Base-by-base conservation (phyloP, 2,888 invertebrate species). In the Pollenia angustigena region DNA sequence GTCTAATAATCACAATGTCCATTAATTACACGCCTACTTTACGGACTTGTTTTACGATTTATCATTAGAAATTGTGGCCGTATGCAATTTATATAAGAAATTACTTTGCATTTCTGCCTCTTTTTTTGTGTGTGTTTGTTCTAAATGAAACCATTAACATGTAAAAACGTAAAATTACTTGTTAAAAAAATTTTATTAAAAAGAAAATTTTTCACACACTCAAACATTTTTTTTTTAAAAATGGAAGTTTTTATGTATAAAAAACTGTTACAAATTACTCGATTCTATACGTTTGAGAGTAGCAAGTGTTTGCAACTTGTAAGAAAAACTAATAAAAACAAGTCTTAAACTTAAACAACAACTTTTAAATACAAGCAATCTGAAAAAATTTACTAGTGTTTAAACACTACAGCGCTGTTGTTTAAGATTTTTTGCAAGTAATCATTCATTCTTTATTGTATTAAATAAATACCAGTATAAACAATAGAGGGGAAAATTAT, bases 321-420 rank as follows among this genome's bases (percentile, higher is more conserved):
- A 44, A 16, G 60, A 44, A 16, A 40, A 42, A 79, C 40, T 23
- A n/a, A 23, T 66, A 44, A 69, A 85, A 81, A 75, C 81, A 56
- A 68, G 85, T 81, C 76, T 76, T 44, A 50, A 71, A 50, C 71
- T 71, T 40, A 18, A 71, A 72, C 68, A 60, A 52, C 62, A 76
- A 66, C 42, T 52, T 46, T 32, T 32, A 32, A 9, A 60, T 46
- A 40, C 60, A n/a, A 58, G 32, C 23, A 52, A 64, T 64, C 46
- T 75, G 18, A 42, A 6, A 9, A 12, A 23, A 50, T 52, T 54
- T 46, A 50, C 32, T 12, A 81, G 23, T 23, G 42, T 60, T 52
- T 60, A 40, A 48, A 54, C 46, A 46, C 32, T 46, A 14, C 40
- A 50, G 2, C 44, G 16, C 10, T 46, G 48, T 48, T n/a, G 48